A percentile compares a stretch with the other conserved stretches of the same genome.
Conservation (phyloP, 2,797 vertebrate genomes). For the Phalanger gymnotis region DNA sequence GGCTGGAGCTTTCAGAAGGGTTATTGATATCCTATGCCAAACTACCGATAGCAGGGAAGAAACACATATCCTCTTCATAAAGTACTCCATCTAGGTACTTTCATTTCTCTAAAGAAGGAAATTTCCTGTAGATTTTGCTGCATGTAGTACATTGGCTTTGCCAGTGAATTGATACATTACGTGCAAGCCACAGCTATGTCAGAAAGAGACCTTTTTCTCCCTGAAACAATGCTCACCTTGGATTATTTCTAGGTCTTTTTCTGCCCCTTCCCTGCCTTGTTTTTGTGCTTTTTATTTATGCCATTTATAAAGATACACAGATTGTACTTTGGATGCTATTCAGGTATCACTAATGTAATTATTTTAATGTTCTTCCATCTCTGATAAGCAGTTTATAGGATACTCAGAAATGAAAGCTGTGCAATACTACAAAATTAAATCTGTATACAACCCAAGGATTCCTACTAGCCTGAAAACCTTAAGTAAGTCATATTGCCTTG, state of each 20-base stretch:
- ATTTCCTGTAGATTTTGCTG: background rate
- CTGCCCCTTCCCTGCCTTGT: background rate
- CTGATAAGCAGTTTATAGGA: constrained; percentile 1
- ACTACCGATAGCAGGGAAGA: background rate
- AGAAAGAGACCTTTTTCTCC: background rate
- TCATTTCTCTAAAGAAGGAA: background rate
- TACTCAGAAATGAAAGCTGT: constrained; percentile 14
- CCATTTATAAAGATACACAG: background rate
- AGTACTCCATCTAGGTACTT: background rate
- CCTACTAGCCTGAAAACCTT: background rate
- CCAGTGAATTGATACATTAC: background rate
- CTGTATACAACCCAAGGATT: constrained; percentile 17
- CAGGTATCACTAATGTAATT: background rate
- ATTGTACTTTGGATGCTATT: background rate
- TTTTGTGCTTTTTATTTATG: background rate
- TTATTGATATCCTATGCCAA: background rate
- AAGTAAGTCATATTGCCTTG: background rate
- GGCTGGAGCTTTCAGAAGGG: background rate
- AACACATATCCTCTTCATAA: background rate
- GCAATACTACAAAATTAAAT: constrained; percentile 11
- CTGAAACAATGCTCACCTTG: background rate
- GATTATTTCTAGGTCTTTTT: background rate
- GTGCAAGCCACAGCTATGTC: background rate
- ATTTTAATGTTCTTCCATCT: constrained; percentile 3
- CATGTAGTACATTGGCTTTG: background rate